Evolutionary conservation across 2,888 invertebrate species (phyloP), one percentile per base, ranked within the genome.

Genomic region (Malthinus seriepunctatus): DNA sequence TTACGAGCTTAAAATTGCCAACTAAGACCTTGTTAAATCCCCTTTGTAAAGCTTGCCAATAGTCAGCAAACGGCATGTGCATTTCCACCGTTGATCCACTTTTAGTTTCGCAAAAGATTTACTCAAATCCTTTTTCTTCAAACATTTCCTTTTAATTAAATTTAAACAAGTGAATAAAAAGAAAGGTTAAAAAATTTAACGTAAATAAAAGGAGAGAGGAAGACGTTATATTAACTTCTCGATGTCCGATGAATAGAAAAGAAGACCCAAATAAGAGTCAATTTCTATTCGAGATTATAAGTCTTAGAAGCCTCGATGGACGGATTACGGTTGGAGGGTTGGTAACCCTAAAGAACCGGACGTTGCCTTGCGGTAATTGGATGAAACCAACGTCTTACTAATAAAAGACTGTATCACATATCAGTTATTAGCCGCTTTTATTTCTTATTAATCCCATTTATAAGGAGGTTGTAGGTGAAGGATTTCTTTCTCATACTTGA

Each of bases 31-130:
- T 56, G 64, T 64, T 60, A 60, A 56, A 58, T 49, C 46, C 64
- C 57, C 48, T 55, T 58, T 56, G 48, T 46, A 51, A 47, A 48
- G 46, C 54, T 49, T 51, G 51, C 55, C 48, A 60, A 47, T 50
- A 53, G 51, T 32, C 44, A 23, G 23, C 23, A 23, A 23, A 23
- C 23, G 51, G 54, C 59, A 59, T 59, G 54, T 46, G 72, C 72
- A 71, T 73, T 72, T 73, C 74, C 71, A 64, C 66, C 66, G 64
- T 66, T 73, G 73, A 75, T 76, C 75, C 73, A 66, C 64, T 65
- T 68, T 71, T 71, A 73, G 74, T 75, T 75, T 23, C 75, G 72
- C 67, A 68, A 71, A 68, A 73, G 73, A 74, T 75, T 73, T 71
- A 15, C 39, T 23, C n/a, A 42, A 42, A 42, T 14, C 39, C 39